Percentiles rank a stretch among this genome's conserved stretches.
Conservation (phyloP, 2,797 vertebrate genomes). For the Threskiornis aethiopicus region DNA sequence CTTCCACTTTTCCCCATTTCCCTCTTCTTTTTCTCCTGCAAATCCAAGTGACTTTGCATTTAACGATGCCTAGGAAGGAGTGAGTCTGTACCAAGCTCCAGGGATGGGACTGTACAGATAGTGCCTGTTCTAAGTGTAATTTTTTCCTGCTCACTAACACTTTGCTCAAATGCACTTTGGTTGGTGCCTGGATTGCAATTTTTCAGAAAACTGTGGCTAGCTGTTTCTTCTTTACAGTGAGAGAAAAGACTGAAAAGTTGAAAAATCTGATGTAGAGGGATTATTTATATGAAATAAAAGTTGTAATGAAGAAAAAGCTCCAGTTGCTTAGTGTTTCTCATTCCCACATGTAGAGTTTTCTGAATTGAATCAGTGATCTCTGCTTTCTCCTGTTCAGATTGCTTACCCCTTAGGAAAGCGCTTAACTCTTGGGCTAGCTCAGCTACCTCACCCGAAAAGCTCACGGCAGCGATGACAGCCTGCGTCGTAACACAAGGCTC, state of each 20-base stretch:
- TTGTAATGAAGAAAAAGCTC: neutral
- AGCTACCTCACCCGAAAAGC: neutral
- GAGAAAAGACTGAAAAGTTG: neutral
- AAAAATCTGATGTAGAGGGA: neutral
- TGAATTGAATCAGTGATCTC: neutral
- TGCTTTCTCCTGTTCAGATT: neutral
- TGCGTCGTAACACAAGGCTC: neutral
- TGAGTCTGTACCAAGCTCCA: neutral
- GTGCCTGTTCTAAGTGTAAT: neutral
- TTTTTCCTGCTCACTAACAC: constrained; percentile 17
- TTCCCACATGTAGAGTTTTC: neutral
- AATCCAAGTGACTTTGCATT: neutral
- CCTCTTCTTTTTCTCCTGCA: neutral
- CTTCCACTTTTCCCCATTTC: neutral
- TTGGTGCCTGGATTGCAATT: constrained; percentile 13
- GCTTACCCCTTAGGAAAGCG: neutral
- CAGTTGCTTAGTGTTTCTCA: neutral
- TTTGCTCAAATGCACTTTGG: constrained; percentile 18
- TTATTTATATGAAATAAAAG: constrained; percentile 66
- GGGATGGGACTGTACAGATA: neutral
- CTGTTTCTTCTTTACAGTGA: constrained; percentile 6
- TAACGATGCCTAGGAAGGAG: neutral
- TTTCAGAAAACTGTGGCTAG: neutral
- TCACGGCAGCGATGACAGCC: fast-evolving
- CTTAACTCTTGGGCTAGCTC: neutral